Evolutionary conservation across 2,888 invertebrate genomes (phyloP).

Genomic region (Matsumyia berberina): DNA sequence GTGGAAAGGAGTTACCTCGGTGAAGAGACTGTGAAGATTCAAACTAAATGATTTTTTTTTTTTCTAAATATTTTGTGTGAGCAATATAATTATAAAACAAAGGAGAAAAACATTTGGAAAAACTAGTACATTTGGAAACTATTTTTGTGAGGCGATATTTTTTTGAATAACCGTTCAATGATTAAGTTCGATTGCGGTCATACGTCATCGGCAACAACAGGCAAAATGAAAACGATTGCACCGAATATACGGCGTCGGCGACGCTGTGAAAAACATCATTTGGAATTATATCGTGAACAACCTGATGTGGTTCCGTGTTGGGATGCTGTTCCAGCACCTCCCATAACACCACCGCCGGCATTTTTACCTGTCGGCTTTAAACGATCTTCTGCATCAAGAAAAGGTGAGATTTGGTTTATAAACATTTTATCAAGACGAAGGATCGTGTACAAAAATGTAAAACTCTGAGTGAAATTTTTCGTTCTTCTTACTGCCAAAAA

Average conservation of each 20-base stretch:
- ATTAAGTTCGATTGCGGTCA: conserved; percentile 71
- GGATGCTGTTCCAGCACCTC: conserved; percentile 86
- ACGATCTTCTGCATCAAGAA: conserved; percentile 81
- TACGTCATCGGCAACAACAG: conserved; percentile 74
- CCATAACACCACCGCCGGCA: conserved; percentile 89
- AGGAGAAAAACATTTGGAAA: no score
- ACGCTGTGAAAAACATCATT: conserved; percentile 87
- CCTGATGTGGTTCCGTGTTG: conserved; percentile 85
- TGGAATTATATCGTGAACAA: conserved; percentile 84
- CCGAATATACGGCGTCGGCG: conserved; percentile 87
- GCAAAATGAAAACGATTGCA: conserved; percentile 88
- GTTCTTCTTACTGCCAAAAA: no score
- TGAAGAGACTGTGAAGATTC: conserved; percentile 45
- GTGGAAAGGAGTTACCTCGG: conserved; percentile 66
- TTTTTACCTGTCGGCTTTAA: conserved; percentile 87
- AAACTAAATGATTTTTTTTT: background rate
- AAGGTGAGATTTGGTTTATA: conserved; percentile 76
- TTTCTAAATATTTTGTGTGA: conserved; percentile 19
- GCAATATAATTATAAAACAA: conserved; percentile 23
- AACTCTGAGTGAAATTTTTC: no score
- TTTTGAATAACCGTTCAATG: conserved; percentile 38
- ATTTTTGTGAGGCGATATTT: background rate
- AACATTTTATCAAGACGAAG: no score
- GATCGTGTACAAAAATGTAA: no score
- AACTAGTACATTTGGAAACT: background rate